Evolutionary conservation across 2,797 vertebrate genomes (phyloP).

Genomic region (Anisognathus igniventris): DNA sequence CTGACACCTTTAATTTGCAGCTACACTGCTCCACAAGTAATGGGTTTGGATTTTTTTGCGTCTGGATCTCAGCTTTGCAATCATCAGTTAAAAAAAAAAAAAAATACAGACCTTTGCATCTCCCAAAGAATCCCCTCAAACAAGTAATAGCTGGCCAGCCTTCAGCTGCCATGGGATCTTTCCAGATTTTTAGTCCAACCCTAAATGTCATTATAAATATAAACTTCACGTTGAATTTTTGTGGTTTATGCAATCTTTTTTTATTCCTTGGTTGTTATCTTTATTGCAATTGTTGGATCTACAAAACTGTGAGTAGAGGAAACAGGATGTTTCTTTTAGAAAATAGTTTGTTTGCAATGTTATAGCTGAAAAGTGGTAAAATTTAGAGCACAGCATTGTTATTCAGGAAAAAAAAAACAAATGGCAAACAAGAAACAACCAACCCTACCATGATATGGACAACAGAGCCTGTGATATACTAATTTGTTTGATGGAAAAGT

Average conservation of each 20-base stretch:
- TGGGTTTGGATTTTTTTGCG: background rate
- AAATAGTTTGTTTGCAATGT: background rate
- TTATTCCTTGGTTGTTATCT: background rate
- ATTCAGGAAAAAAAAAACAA: background rate
- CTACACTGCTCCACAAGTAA: constrained; percentile 33
- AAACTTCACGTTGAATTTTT: background rate
- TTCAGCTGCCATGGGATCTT: background rate
- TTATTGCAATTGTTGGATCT: background rate
- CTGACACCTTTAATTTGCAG: constrained; percentile 29
- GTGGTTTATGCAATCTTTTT: background rate
- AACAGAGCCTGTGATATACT: background rate
- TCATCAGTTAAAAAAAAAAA: background rate
- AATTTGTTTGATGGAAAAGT: constrained; percentile 3
- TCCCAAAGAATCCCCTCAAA: background rate
- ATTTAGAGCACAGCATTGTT: background rate
- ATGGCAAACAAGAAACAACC: background rate
- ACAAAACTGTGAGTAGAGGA: background rate
- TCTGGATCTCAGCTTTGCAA: background rate
- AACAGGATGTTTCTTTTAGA: background rate
- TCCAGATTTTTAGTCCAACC: background rate
- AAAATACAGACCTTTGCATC: background rate
- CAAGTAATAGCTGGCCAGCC: background rate
- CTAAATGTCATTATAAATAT: background rate
- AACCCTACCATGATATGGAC: background rate
- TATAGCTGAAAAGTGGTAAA: background rate